These are phyloP conservation scores for Sinocyclocheilus maitianheensis DNA, from an alignment of 2,113 vertebrate genomes.

Conservation along the genomic window DNA sequence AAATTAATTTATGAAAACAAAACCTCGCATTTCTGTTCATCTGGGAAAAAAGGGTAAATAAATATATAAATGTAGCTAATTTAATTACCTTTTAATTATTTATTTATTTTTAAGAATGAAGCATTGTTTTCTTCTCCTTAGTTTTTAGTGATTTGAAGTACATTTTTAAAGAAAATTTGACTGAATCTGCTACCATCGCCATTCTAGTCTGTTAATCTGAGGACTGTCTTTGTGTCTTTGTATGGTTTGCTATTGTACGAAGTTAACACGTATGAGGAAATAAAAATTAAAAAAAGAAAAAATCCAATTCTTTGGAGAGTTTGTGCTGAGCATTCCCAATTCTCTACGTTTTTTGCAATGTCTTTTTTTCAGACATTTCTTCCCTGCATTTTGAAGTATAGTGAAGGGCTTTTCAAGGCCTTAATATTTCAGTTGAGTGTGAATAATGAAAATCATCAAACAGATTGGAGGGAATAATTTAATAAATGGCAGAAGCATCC, in stretches of 20 bases:
- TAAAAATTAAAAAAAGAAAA: neutral
- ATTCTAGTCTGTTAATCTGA: neutral
- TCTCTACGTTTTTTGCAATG: slow-evolving; percentile 41
- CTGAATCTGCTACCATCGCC: neutral
- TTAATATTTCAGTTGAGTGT: slow-evolving; percentile 55
- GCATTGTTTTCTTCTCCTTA: neutral
- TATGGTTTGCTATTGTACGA: slow-evolving; percentile 9
- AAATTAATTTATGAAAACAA: neutral
- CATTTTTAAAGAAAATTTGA: neutral
- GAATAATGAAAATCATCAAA: slow-evolving; percentile 61
- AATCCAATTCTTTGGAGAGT: slow-evolving; percentile 25
- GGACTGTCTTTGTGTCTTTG: neutral
- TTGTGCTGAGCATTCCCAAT: slow-evolving; percentile 39
- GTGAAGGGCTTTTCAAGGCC: slow-evolving; percentile 61
- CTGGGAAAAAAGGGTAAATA: neutral
- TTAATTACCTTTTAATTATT: neutral
- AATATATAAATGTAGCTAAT: neutral
- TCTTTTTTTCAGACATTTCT: slow-evolving; percentile 45
- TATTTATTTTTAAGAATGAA: no score
- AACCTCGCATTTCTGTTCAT: neutral
- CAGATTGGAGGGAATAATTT: slow-evolving; percentile 61
- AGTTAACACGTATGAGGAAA: slow-evolving; percentile 34
- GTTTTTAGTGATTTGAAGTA: neutral
- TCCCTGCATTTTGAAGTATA: slow-evolving; percentile 51
- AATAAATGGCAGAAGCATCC: slow-evolving; percentile 51